Percentiles rank a stretch among this genome's conserved stretches.
These are phyloP conservation scores for Sylvietta virens DNA, from an alignment of 2,113 vertebrate genomes.

Conservation along the genomic window DNA sequence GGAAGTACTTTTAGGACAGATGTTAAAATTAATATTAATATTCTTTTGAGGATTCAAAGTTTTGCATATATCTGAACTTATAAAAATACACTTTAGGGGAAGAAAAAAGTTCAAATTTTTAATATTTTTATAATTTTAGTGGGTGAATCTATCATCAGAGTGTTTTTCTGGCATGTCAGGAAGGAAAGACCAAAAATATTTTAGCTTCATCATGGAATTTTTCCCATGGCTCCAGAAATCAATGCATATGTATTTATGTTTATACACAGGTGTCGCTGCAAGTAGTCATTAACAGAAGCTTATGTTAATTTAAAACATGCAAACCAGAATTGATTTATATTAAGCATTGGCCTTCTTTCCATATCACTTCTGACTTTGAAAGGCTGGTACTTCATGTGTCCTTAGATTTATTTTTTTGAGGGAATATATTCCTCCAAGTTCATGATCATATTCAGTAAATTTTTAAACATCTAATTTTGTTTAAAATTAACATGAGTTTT, in stretches of 20 bases:
- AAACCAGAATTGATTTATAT: background rate
- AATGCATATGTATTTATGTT: background rate
- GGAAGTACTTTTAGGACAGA: background rate
- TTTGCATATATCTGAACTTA: background rate
- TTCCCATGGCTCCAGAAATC: background rate
- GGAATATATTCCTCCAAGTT: background rate
- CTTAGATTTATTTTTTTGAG: background rate
- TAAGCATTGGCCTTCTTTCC: background rate
- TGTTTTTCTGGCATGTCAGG: background rate
- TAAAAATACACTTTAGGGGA: background rate
- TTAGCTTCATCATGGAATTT: background rate
- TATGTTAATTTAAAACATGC: background rate
- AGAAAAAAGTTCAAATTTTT: background rate
- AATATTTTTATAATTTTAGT: background rate
- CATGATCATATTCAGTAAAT: background rate
- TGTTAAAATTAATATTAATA: background rate
- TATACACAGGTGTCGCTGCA: background rate
- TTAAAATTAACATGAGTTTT: background rate
- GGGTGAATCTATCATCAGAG: background rate
- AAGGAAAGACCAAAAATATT: background rate
- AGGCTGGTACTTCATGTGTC: background rate
- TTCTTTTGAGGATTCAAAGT: background rate
- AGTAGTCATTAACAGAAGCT: background rate
- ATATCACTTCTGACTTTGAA: background rate
- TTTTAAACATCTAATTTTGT: background rate